Evolutionary conservation across 1,140 invertebrate species (phyloP).

Genomic region (Drosophila lacertosa): DNA sequence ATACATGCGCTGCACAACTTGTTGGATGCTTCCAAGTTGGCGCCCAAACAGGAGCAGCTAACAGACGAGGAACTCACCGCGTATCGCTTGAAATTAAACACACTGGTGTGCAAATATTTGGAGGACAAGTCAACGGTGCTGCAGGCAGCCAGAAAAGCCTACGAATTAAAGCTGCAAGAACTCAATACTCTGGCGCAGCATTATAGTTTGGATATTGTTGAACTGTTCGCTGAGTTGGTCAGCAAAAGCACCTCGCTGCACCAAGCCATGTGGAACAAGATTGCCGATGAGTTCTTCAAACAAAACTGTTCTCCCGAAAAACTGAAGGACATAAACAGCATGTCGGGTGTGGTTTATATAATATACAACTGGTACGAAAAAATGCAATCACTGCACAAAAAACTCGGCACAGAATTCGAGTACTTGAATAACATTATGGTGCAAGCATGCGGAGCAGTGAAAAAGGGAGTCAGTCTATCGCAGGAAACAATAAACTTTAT

Average conservation of each 20-base stretch:
- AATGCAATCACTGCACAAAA: conserved; percentile 17
- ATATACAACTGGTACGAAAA: conserved; percentile 57
- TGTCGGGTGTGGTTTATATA: conserved; percentile 53
- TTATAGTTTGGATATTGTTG: conserved; percentile 24
- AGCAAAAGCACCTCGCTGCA: conserved; percentile 20
- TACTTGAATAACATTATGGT: conserved; percentile 38
- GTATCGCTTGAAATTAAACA: conserved; percentile 52
- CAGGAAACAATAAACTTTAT: conserved; percentile 83
- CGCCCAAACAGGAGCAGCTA: not conserved
- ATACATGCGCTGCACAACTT: conserved; percentile 90
- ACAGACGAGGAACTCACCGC: conserved; percentile 2
- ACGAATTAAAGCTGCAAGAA: conserved; percentile 42
- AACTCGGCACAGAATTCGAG: conserved; percentile 41
- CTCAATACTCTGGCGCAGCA: conserved; percentile 8
- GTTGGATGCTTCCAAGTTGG: conserved; percentile 52
- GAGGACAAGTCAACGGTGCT: conserved; percentile 49
- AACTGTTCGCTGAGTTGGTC: conserved; percentile 45
- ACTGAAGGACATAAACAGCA: conserved; percentile 34
- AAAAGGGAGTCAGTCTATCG: conserved; percentile 16
- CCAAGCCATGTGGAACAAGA: conserved; percentile 50
- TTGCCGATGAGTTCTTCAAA: conserved; percentile 49
- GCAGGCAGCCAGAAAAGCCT: conserved; percentile 32
- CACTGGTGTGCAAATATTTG: conserved; percentile 87
- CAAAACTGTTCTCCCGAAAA: conserved; percentile 46
- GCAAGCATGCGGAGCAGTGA: conserved; percentile 35